Conservation (phyloP, 2,797 vertebrate species). For the Acipenser transmontanus region DNA sequence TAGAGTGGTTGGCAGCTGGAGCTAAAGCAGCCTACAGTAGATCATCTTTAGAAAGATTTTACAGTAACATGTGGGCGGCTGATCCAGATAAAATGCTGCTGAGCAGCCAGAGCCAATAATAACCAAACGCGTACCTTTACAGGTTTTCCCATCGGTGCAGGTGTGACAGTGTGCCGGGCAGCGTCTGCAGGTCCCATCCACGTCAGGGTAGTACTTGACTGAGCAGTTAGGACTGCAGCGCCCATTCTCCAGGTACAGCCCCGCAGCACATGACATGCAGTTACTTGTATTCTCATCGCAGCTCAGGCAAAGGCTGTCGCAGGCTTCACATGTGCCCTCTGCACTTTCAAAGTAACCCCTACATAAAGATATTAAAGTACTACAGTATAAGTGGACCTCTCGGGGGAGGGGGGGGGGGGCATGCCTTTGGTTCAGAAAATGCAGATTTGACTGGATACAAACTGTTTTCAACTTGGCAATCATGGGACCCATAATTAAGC, state of each 20-base stretch:
- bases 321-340: conserved; percentile 50
- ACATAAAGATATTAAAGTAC: background rate
- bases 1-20: too few species aligned
- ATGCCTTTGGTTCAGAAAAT: too few species aligned
- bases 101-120: too few species aligned
- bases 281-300: conserved; percentile 57
- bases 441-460: too few species aligned
- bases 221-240: conserved; percentile 59
- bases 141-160: conserved; percentile 53
- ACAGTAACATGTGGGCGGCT: too few species aligned
- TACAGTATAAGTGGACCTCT: background rate
- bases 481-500: too few species aligned
- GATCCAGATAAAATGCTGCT: too few species aligned
- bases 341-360: conserved; percentile 61
- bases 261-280: conserved; percentile 59
- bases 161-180: conserved; percentile 61
- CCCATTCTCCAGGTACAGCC: conserved; percentile 53
- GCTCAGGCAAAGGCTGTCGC: conserved; percentile 57
- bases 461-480: too few species aligned
- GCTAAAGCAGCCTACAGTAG: too few species aligned
- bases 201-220: conserved; percentile 47
- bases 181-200: conserved; percentile 57
- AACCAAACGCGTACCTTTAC: conserved; percentile 26
- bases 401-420: too few species aligned
- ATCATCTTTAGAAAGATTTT: too few species aligned